These are phyloP conservation scores for Actias luna DNA, from an alignment of 2,888 invertebrate genomes.

Conservation along the genomic window DNA sequence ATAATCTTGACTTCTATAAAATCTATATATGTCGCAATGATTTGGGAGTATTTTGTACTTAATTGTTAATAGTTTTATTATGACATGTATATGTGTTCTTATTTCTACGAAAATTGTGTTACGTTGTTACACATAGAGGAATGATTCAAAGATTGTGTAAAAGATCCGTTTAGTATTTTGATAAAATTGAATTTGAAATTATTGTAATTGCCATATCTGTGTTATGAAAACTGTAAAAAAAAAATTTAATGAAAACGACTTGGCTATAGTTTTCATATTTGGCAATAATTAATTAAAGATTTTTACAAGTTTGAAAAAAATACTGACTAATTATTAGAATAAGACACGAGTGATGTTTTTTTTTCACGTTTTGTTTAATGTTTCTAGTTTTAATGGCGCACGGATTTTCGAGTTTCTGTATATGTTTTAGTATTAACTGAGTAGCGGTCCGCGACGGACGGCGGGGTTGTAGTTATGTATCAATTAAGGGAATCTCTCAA, in stretches of 20 bases:
- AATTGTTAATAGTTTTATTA: too few species aligned
- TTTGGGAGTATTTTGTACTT: too few species aligned
- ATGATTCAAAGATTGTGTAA: too few species aligned
- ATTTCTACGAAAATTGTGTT: too few species aligned
- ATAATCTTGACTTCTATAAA: not conserved
- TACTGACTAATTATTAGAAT: not conserved
- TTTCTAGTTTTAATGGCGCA: not conserved
- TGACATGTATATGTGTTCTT: too few species aligned
- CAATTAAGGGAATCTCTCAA: slow-evolving; percentile 1
- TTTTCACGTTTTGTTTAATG: not conserved
- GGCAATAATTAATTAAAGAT: not conserved
- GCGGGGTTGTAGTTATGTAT: not conserved
- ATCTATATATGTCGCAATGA: not conserved
- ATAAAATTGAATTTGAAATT: too few species aligned
- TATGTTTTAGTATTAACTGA: not conserved
- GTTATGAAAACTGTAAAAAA: not conserved
- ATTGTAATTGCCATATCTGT: not conserved
- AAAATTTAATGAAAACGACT: not conserved
- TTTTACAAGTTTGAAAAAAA: not conserved
- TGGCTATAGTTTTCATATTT: not conserved
- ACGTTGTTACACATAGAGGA: too few species aligned
- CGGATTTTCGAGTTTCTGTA: not conserved
- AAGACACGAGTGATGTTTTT: not conserved
- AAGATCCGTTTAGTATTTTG: too few species aligned
- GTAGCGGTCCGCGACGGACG: not conserved